Conservation (phyloP, 1,140 invertebrate genomes). For the Leptinotarsa texana region DNA sequence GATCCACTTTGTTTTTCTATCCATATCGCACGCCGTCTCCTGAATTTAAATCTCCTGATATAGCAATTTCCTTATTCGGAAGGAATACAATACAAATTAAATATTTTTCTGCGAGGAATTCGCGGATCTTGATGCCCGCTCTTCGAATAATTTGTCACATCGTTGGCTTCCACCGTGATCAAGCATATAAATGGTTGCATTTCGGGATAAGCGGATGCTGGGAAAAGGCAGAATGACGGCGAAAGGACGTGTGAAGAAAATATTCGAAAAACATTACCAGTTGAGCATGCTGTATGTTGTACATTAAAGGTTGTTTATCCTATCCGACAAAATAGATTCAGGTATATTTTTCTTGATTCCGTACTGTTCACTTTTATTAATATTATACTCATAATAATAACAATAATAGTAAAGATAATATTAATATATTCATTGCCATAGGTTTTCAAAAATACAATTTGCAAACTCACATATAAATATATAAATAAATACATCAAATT, state of each 20-base stretch:
- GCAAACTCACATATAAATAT: too few relatives aligned
- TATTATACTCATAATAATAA: too few relatives aligned
- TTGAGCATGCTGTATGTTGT: neutral
- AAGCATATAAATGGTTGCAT: constrained; percentile 20
- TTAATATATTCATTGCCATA: too few relatives aligned
- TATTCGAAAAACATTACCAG: neutral
- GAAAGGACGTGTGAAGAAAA: neutral
- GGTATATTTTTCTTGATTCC: too few relatives aligned
- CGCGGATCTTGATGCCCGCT: constrained; percentile 18
- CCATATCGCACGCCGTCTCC: constrained; percentile 28
- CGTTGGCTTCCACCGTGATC: constrained; percentile 9
- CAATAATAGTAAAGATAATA: too few relatives aligned
- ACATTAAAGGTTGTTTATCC: neutral
- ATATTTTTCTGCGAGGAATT: constrained; percentile 29
- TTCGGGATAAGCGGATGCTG: neutral
- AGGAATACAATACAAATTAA: constrained; percentile 24
- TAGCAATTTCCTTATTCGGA: constrained; percentile 27
- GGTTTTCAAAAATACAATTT: too few relatives aligned
- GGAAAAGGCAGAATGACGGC: neutral
- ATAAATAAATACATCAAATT: too few relatives aligned
- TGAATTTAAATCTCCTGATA: constrained; percentile 27
- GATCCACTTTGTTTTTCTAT: constrained; percentile 35
- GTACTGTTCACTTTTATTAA: too few relatives aligned
- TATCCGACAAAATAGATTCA: too few relatives aligned
- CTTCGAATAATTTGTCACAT: constrained; percentile 30